A percentile compares a stretch with the other conserved stretches of the same genome.
phyloP scores from a whole-genome alignment of 1,140 invertebrate species.

The Phenacoccus solenopsis region DNA sequence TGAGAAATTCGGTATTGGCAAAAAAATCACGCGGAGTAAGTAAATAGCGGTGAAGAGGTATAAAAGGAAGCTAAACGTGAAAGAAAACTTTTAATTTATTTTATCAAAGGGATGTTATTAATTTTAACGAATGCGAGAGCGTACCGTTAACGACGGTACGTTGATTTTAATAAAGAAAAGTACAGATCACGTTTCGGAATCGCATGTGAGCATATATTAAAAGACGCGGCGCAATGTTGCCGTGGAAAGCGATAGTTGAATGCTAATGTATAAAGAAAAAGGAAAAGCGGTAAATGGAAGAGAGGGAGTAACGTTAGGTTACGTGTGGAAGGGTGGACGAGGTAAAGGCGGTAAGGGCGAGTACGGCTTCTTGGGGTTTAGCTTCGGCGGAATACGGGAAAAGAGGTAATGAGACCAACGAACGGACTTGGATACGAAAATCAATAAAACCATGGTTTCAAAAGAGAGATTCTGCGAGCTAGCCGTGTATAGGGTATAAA shows the following conservation, averaged over 20 bases:
- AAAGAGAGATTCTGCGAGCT: constrained; percentile 13
- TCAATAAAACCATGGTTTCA: constrained; percentile 15
- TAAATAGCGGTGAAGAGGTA: not conserved
- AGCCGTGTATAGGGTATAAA: not conserved
- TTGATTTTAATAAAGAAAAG: constrained; percentile 13
- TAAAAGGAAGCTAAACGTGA: not conserved
- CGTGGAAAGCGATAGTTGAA: constrained; percentile 10
- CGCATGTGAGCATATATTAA: constrained; percentile 13
- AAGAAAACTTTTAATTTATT: not conserved
- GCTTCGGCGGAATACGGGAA: not conserved
- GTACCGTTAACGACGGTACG: not conserved
- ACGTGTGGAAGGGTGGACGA: not conserved
- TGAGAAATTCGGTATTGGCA: no score
- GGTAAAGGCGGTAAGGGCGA: constrained; percentile 1
- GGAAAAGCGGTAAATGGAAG: not conserved
- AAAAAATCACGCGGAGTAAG: no score
- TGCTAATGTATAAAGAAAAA: constrained; percentile 11
- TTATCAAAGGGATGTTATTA: not conserved
- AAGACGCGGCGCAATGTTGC: not conserved
- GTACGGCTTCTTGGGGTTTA: constrained; percentile 12
- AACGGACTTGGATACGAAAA: constrained; percentile 16
- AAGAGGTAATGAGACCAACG: constrained; percentile 17
- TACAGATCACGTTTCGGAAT: constrained; percentile 12
- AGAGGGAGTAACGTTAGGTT: not conserved
- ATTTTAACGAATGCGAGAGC: not conserved